Evolutionary conservation across 2,797 vertebrate species (phyloP), one percentile per base, ranked within the genome.

Genomic region (Cottoperca gobio): DNA sequence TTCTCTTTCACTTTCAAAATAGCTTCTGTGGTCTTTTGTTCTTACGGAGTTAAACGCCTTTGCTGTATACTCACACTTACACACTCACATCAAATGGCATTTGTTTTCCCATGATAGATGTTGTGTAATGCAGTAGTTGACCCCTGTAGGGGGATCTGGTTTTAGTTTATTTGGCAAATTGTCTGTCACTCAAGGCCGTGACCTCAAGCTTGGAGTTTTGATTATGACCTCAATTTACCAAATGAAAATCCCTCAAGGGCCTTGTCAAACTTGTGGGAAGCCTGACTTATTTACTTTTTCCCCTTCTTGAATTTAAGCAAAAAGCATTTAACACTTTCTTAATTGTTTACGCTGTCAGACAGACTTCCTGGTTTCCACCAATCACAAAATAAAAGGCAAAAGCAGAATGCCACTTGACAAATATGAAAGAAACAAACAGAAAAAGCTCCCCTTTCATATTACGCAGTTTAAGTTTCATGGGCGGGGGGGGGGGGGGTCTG

Each of bases 151-250:
- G 5, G 5, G 19, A 63, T 37, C 26, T 72, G 39, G 8, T 74
- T 57, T 31, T 26, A 28, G 26, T 4, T 31, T 50, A 31, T 73
- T 57, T 68, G 28, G 66, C 17, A 79, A 76, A 85, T 75, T 70
- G 52, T 58, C 65, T 76, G 48, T 64, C 31, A 49, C n/a, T 69
- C 21, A 24, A 50, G 8, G 33, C 54, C 9, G 5, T 24, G 70
- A 83, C 73, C 40, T 73, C 28, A 40, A 60, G 46, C 49, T 33
- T 28, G 2, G 21, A 59, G 19, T 69, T 71, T 69, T 65, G 19
- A 58, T 65, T 19, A 40, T 53, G 43, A 16, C 21, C 12, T 49
- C 33, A 48, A 55, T 75, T 67, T 46, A 45, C 8, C 37, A 53
- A 71, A 37, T 55, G 6, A 54, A 46, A 55, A 40, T 9, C 31